Percentiles rank a stretch among this genome's conserved stretches.
These are phyloP conservation scores for Corythaixoides concolor DNA, from an alignment of 2,113 vertebrate species.

Conservation along the genomic window DNA sequence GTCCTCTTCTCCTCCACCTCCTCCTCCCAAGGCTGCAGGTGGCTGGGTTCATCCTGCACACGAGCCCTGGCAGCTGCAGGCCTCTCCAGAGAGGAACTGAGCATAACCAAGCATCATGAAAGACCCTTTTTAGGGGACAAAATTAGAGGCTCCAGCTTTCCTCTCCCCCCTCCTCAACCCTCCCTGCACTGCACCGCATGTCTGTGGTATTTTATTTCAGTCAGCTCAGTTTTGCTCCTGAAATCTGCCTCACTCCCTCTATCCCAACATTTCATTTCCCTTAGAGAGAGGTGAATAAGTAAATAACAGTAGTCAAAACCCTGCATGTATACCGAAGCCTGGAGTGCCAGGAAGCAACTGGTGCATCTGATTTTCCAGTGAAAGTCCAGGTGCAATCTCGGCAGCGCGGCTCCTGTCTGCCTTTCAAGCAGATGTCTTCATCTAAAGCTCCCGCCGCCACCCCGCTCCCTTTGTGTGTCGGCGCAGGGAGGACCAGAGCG, in stretches of 20 bases:
- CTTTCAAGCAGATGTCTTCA: conserved; percentile 77
- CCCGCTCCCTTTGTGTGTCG: conserved; percentile 57
- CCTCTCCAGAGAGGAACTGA: not conserved
- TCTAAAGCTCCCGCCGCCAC: conserved; percentile 42
- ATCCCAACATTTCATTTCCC: conserved; percentile 13
- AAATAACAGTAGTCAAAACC: conserved; percentile 14
- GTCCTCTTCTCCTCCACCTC: not conserved
- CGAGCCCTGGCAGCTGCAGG: accelerated
- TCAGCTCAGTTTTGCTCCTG: conserved; percentile 8
- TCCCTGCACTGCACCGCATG: accelerated
- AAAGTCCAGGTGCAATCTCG: conserved; percentile 71
- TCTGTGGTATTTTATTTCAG: conserved; percentile 13
- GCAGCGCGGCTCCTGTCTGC: conserved; percentile 41
- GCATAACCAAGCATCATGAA: not conserved
- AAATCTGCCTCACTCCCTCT: conserved; percentile 23
- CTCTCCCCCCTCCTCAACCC: not conserved
- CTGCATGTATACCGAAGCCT: conserved; percentile 1
- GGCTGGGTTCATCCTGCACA: not conserved
- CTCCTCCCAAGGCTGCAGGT: not conserved
- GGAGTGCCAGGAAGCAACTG: conserved; percentile 65
- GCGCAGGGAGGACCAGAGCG: conserved; percentile 45
- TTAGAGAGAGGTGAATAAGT: conserved; percentile 7
- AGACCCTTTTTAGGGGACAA: not conserved
- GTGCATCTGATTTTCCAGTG: conserved; percentile 50
- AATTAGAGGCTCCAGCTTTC: not conserved